Evolutionary conservation across 2,797 vertebrate genomes (phyloP).

Genomic region (Diglossa cyanea): DNA sequence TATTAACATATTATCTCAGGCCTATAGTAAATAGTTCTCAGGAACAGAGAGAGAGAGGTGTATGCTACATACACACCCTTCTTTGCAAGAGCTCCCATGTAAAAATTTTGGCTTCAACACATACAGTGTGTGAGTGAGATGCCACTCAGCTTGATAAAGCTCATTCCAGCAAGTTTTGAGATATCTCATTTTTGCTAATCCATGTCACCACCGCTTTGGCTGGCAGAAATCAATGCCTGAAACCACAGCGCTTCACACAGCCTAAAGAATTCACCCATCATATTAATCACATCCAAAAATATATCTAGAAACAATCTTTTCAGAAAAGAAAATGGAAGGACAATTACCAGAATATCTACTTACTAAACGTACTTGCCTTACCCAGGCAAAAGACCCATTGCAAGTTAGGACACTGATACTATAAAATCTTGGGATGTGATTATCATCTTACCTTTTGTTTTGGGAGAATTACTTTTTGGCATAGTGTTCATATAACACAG

Average conservation of each 20-base stretch:
- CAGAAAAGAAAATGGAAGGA: neutral
- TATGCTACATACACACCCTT: neutral
- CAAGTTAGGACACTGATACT: neutral
- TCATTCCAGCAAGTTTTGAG: neutral
- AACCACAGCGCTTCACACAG: neutral
- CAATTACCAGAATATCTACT: neutral
- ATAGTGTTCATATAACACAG: neutral
- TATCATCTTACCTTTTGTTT: neutral
- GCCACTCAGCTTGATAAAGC: neutral
- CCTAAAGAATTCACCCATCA: neutral
- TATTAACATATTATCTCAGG: neutral
- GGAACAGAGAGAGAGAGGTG: neutral
- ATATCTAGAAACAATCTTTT: neutral
- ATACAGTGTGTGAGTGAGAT: neutral
- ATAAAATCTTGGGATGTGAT: neutral
- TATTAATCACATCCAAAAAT: neutral
- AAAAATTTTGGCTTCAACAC: neutral
- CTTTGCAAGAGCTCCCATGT: neutral
- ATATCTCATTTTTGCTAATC: neutral
- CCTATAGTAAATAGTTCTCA: neutral
- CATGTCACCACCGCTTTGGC: rapidly evolving
- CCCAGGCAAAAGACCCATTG: neutral
- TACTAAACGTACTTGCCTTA: neutral
- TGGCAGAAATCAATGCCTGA: neutral
- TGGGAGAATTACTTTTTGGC: neutral